Evolutionary conservation across 2,888 invertebrate genomes (phyloP).

Genomic region (Vandiemenella viatica): DNA sequence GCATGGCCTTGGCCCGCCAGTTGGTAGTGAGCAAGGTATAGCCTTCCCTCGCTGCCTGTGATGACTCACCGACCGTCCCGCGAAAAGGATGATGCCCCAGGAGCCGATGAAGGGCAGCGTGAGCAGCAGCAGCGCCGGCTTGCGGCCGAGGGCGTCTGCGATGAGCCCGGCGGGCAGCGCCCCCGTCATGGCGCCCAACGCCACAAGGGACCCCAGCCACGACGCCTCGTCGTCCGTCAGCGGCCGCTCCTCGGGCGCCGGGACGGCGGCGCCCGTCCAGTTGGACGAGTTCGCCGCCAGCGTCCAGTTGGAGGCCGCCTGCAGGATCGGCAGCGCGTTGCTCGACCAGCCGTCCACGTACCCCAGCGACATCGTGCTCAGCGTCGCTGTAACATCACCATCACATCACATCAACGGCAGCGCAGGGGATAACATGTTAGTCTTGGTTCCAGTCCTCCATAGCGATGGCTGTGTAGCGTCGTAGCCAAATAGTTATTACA

Average conservation of each 20-base stretch:
- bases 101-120: not conserved
- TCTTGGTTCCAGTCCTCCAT: no score
- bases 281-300: no score
- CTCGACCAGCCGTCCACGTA: conserved; percentile 7
- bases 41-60: no score
- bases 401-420: no score
- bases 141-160: not conserved
- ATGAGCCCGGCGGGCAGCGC: conserved; percentile 1
- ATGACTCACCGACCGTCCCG: not conserved
- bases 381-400: conserved; percentile 7
- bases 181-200: conserved; percentile 4
- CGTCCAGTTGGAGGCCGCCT: not conserved
- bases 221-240: conserved; percentile 5
- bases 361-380: conserved; percentile 5
- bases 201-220: conserved; percentile 10
- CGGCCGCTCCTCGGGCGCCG: not conserved
- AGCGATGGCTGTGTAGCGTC: no score
- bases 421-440: no score
- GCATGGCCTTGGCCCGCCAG: no score
- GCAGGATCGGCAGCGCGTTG: conserved; percentile 5
- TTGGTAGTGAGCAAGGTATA: no score
- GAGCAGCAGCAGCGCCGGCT: not conserved
- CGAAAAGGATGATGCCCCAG: conserved; percentile 1
- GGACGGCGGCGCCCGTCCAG: not conserved
- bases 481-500: no score